phyloP scores from a whole-genome alignment of 2,888 invertebrate species.

The Diadegma fenestrale region DNA sequence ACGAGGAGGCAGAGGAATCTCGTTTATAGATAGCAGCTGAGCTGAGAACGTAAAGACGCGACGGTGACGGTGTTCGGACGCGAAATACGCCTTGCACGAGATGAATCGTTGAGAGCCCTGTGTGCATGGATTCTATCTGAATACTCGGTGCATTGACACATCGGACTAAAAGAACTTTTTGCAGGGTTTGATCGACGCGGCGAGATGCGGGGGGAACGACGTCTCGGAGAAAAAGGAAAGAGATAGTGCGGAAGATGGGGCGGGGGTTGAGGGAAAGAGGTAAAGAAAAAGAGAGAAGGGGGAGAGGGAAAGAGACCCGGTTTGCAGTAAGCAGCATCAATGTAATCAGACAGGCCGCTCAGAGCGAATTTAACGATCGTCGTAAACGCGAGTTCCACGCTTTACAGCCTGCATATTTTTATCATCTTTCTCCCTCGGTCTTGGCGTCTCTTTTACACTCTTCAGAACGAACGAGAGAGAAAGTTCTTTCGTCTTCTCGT shows the following conservation, averaged over 20 bases:
- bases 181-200: constrained; percentile 26
- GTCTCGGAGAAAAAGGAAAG: constrained; percentile 16
- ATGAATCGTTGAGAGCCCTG: neutral
- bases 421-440: constrained; percentile 53
- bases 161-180: constrained; percentile 12
- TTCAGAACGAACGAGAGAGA: constrained; percentile 38
- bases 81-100: neutral
- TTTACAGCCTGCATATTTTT: constrained; percentile 76
- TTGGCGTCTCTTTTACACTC: constrained; percentile 43
- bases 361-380: constrained; percentile 80
- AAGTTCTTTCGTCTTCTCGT: constrained; percentile 49
- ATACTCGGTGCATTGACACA: constrained; percentile 28
- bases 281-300: constrained; percentile 12
- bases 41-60: neutral
- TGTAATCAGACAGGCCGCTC: constrained; percentile 81
- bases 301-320: constrained; percentile 52
- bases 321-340: constrained; percentile 78
- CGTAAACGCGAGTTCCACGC: constrained; percentile 79
- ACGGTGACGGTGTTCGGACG: neutral
- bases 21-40: too few relatives aligned
- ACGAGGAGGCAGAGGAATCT: neutral
- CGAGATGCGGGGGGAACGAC: constrained; percentile 12
- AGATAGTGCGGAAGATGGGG: neutral
- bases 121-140: constrained; percentile 10
- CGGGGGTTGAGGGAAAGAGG: constrained; percentile 40